A percentile compares a stretch with the other conserved stretches of the same genome.
Evolutionary conservation across 2,113 vertebrate genomes (phyloP).

Genomic region (Phylloscopus trochiloides): DNA sequence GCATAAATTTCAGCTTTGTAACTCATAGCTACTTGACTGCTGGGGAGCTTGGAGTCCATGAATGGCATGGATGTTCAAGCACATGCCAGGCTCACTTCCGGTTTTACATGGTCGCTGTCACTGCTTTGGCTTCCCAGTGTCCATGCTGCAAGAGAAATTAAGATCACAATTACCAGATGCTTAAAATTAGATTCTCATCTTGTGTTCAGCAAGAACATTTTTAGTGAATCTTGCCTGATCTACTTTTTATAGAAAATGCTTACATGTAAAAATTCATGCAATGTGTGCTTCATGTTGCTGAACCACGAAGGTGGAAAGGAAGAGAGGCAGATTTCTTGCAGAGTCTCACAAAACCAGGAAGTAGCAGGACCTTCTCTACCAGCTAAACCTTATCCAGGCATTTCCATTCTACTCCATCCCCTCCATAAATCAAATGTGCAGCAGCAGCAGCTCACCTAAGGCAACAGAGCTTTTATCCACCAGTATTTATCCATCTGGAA

Average conservation of each 20-base stretch:
- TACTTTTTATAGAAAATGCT: background rate
- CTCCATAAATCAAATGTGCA: background rate
- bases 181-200: background rate
- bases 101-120: background rate
- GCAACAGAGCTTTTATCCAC: background rate
- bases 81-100: fast-evolving
- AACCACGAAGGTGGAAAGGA: background rate
- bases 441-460: background rate
- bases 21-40: background rate
- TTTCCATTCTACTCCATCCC: background rate
- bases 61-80: fast-evolving
- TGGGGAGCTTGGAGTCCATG: fast-evolving
- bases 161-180: fast-evolving
- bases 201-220: fast-evolving
- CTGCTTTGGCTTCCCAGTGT: background rate
- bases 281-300: background rate
- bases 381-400: background rate
- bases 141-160: background rate
- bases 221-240: background rate
- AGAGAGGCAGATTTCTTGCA: background rate
- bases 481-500: background rate
- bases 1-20: background rate
- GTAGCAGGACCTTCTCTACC: background rate
- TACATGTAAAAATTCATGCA: fast-evolving
- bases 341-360: background rate